These are phyloP conservation scores for Cabera pusaria DNA, from an alignment of 2,888 invertebrate genomes.

Conservation along the genomic window DNA sequence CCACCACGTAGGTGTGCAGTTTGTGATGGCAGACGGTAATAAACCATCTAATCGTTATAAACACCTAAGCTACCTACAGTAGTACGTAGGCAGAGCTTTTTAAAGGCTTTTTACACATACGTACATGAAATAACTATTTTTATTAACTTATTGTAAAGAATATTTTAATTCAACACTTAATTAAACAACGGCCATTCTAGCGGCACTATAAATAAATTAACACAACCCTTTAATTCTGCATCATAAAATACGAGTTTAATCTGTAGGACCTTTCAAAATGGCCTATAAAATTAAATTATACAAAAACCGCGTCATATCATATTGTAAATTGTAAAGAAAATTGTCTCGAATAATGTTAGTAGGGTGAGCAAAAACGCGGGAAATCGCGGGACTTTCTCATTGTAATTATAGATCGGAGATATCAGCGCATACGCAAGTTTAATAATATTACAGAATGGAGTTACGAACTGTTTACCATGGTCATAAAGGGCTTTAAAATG, in stretches of 20 bases:
- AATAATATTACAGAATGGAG: constrained; percentile 38
- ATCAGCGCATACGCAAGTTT: constrained; percentile 38
- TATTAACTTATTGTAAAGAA: too few species aligned
- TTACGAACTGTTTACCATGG: constrained; percentile 8
- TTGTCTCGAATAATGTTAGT: constrained; percentile 24
- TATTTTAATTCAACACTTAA: too few species aligned
- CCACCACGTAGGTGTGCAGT: too few species aligned
- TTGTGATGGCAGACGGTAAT: too few species aligned
- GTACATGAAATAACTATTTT: too few species aligned
- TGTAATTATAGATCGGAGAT: constrained; percentile 54
- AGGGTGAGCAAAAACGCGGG: constrained; percentile 49
- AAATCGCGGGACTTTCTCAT: constrained; percentile 49
- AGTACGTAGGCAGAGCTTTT: too few species aligned
- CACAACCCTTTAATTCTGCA: constrained; percentile 1
- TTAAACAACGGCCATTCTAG: too few species aligned
- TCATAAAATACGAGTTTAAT: constrained; percentile 4
- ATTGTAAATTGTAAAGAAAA: constrained; percentile 24
- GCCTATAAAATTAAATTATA: constrained; percentile 12
- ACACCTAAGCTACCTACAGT: too few species aligned
- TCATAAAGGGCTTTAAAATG: too few species aligned
- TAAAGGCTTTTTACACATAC: too few species aligned
- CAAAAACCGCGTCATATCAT: constrained; percentile 16
- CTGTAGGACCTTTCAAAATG: constrained; percentile 6
- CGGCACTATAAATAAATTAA: background rate
- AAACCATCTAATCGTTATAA: too few species aligned